phyloP scores from a whole-genome alignment of 2,797 vertebrate genomes.

The Aquila chrysaetos region DNA sequence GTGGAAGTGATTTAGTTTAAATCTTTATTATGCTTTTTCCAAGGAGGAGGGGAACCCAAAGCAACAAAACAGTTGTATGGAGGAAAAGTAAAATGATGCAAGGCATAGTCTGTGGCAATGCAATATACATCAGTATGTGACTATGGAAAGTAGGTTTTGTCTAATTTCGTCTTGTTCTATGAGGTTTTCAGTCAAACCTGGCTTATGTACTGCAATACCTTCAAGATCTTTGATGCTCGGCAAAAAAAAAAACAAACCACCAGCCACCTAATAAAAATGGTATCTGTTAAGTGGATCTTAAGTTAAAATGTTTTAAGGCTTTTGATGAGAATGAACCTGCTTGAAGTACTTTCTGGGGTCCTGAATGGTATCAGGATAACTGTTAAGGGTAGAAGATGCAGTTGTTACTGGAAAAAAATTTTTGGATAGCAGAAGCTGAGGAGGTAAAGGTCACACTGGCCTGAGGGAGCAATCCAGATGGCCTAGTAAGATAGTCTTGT shows the following conservation, averaged over 20 bases:
- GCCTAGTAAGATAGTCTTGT: background rate
- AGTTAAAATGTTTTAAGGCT: background rate
- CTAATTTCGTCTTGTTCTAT: background rate
- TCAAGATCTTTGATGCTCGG: background rate
- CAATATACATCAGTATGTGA: background rate
- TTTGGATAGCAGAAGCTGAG: background rate
- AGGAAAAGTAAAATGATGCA: background rate
- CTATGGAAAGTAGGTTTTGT: background rate
- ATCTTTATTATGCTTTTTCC: background rate
- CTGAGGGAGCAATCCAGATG: background rate
- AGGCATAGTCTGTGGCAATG: background rate
- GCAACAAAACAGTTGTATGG: background rate
- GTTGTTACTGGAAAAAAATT: background rate
- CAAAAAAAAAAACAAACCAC: background rate
- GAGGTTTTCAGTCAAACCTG: background rate
- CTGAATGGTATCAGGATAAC: background rate
- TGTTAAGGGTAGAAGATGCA: background rate
- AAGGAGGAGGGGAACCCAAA: background rate
- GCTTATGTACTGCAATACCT: background rate
- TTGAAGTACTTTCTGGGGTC: background rate
- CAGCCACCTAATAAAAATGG: background rate
- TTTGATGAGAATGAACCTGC: background rate
- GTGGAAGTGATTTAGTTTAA: background rate
- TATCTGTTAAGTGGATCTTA: background rate
- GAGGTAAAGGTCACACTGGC: background rate